Percentiles rank a stretch among this genome's conserved stretches.
Evolutionary conservation across 2,113 vertebrate genomes (phyloP).

Genomic region (Lonchura striata): DNA sequence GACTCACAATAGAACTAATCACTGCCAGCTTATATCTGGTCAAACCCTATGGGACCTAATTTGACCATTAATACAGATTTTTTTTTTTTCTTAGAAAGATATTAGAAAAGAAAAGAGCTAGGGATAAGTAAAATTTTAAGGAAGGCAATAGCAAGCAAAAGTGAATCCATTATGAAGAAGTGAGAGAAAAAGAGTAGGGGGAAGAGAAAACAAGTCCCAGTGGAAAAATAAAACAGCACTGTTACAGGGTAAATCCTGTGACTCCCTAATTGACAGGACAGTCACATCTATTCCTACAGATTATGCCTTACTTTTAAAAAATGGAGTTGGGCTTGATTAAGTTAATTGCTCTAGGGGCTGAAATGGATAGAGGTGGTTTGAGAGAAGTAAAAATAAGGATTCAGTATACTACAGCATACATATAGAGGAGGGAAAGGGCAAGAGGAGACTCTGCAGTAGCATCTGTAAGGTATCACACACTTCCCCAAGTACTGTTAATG

Average conservation of each 20-base stretch:
- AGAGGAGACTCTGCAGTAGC: neutral
- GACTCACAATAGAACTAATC: neutral
- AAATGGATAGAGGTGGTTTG: neutral
- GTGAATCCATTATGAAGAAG: neutral
- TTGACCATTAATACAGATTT: neutral
- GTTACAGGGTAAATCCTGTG: neutral
- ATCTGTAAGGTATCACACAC: neutral
- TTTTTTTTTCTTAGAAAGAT: neutral
- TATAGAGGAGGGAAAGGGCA: neutral
- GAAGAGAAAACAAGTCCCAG: neutral
- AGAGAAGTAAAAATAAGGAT: neutral
- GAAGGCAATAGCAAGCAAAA: neutral
- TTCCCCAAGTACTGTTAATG: neutral
- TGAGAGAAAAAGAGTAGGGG: neutral
- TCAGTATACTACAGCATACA: neutral
- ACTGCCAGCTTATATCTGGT: neutral
- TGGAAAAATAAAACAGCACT: neutral
- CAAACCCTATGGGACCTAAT: neutral
- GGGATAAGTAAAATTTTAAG: neutral
- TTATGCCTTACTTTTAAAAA: neutral
- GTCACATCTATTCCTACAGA: neutral
- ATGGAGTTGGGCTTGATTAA: neutral
- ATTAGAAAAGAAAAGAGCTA: neutral
- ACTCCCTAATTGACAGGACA: neutral
- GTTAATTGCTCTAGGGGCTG: neutral